A percentile compares a stretch with the other conserved stretches of the same genome.
These are phyloP conservation scores for Tychaedon coryphoeus DNA, from an alignment of 2,113 vertebrate species.

Conservation along the genomic window DNA sequence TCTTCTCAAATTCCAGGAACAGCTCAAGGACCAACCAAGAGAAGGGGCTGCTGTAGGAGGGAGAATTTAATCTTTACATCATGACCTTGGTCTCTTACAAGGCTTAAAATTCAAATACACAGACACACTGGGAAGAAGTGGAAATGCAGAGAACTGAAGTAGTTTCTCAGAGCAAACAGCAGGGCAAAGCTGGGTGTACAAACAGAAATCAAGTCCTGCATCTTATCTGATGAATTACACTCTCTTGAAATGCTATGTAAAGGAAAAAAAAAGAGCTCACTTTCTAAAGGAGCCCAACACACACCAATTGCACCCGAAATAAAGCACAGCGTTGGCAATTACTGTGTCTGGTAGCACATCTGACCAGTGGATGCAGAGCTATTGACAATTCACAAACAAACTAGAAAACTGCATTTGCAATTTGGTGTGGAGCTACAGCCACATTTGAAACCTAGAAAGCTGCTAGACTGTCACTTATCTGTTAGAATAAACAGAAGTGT, in stretches of 20 bases:
- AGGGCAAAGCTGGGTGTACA: not conserved
- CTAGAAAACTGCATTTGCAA: not conserved
- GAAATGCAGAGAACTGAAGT: not conserved
- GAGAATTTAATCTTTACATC: not conserved
- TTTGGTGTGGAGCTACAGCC: not conserved
- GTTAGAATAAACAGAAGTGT: not conserved
- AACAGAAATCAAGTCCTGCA: not conserved
- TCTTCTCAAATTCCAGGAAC: conserved; percentile 2
- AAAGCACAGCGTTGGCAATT: not conserved
- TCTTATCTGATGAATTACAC: not conserved
- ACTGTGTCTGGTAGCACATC: not conserved
- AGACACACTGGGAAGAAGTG: not conserved
- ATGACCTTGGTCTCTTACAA: not conserved
- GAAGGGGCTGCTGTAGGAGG: not conserved
- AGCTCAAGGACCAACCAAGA: not conserved
- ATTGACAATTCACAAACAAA: not conserved
- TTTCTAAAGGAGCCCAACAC: not conserved
- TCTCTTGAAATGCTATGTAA: not conserved
- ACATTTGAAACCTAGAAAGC: not conserved
- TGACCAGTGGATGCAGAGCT: not conserved
- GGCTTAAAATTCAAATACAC: not conserved
- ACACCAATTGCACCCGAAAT: not conserved
- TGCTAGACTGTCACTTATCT: not conserved
- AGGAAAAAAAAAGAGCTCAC: not conserved
- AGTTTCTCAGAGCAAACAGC: not conserved